phyloP scores from a whole-genome alignment of 2,888 invertebrate genomes.

The Caenorhabditis panamensis region DNA sequence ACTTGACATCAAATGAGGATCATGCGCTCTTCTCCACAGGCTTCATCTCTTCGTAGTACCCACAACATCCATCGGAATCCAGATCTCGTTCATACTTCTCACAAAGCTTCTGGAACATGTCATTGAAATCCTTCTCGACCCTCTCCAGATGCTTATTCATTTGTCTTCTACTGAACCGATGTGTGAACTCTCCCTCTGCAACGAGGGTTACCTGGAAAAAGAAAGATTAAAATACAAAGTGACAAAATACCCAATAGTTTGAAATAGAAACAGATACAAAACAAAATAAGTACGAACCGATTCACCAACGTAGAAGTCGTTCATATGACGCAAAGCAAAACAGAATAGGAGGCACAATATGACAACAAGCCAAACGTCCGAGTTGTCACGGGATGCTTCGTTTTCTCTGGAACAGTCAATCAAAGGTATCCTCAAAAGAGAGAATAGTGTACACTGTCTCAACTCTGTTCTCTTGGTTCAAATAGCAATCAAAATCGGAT shows the following conservation, averaged over 20 bases:
- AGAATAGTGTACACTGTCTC: too few relatives aligned
- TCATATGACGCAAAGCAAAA: constrained; percentile 68
- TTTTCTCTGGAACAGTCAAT: constrained; percentile 33
- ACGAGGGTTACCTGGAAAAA: constrained; percentile 66
- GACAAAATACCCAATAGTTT: constrained; percentile 14
- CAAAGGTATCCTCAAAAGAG: too few relatives aligned
- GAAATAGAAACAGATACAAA: background rate
- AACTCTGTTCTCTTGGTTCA: too few relatives aligned
- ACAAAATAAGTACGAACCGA: constrained; percentile 46
- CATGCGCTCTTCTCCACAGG: background rate
- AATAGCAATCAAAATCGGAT: too few relatives aligned
- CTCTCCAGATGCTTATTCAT: constrained; percentile 64
- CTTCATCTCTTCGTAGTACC: constrained; percentile 59
- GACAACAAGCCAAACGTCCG: constrained; percentile 66
- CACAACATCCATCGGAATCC: constrained; percentile 59
- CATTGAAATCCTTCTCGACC: constrained; percentile 67
- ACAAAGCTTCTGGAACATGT: constrained; percentile 64
- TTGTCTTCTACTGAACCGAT: constrained; percentile 63
- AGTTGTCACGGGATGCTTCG: constrained; percentile 63
- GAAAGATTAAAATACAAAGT: background rate
- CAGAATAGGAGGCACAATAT: constrained; percentile 66
- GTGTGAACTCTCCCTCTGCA: constrained; percentile 64
- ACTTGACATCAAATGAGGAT: background rate
- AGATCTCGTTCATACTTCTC: constrained; percentile 56
- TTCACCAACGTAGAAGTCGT: constrained; percentile 71